These are phyloP conservation scores for Drosophila neonasuta DNA, from an alignment of 2,888 invertebrate genomes.

Conservation along the genomic window DNA sequence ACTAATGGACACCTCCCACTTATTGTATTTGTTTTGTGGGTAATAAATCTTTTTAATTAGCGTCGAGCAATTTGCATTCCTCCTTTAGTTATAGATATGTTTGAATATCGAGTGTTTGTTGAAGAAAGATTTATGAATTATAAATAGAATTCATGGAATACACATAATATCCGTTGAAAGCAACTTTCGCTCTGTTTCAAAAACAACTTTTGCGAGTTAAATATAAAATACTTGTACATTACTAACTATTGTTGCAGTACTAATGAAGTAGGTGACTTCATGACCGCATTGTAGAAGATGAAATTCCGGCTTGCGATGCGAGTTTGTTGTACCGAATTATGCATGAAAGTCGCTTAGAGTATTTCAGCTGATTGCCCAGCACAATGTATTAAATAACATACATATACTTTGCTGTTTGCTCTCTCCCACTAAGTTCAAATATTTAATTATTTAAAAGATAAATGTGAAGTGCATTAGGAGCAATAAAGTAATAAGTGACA, in stretches of 20 bases:
- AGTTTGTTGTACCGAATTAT: neutral
- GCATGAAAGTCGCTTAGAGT: neutral
- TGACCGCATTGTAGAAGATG: neutral
- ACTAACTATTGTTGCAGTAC: no score
- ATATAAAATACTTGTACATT: neutral
- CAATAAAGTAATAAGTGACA: neutral
- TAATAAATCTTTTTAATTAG: slow-evolving; percentile 1
- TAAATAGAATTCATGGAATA: neutral
- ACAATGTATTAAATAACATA: neutral
- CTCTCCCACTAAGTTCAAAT: neutral
- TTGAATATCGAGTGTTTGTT: neutral
- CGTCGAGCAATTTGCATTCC: neutral
- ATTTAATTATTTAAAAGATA: slow-evolving; percentile 5
- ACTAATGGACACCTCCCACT: slow-evolving; percentile 7
- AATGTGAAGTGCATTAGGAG: slow-evolving; percentile 1
- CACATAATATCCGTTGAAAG: neutral
- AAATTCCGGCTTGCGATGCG: neutral
- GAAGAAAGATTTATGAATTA: slow-evolving; percentile 1
- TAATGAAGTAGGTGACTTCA: neutral
- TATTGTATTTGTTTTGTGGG: slow-evolving; percentile 13
- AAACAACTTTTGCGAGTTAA: neutral
- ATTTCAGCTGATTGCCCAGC: neutral
- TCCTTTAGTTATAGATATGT: neutral
- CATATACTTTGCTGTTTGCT: neutral
- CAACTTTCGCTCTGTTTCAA: neutral